phyloP scores from a whole-genome alignment of 1,140 invertebrate genomes.

The Rhizoglyphus robini region DNA sequence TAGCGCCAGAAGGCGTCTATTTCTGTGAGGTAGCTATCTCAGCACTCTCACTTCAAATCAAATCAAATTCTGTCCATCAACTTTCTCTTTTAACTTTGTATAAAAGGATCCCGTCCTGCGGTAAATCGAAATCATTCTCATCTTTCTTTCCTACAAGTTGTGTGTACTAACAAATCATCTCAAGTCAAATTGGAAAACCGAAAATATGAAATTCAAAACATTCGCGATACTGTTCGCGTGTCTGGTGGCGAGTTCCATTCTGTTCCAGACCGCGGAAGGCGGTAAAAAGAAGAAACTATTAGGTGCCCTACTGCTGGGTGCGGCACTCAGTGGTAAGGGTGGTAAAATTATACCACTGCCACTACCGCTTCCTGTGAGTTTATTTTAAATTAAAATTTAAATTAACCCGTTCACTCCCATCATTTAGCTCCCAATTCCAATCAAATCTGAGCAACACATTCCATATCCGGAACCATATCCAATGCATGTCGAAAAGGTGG shows the following conservation, averaged over 20 bases:
- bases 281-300: slow-evolving; percentile 9
- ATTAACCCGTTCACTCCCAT: too few species aligned
- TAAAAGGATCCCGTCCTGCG: too few species aligned
- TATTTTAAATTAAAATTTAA: not conserved
- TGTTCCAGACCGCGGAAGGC: not conserved
- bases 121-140: too few species aligned
- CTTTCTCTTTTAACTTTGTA: too few species aligned
- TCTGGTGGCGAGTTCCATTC: not conserved
- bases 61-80: too few species aligned
- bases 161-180: too few species aligned
- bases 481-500: not conserved
- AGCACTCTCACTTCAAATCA: too few species aligned
- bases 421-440: not conserved
- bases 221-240: not conserved
- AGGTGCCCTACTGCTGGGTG: not conserved
- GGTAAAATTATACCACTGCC: not conserved
- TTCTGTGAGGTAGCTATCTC: too few species aligned
- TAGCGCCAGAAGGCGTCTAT: too few species aligned
- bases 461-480: not conserved
- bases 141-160: too few species aligned
- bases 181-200: too few species aligned
- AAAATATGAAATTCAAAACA: not conserved
- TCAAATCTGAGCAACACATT: not conserved
- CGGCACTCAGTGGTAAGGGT: not conserved
- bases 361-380: not conserved